Evolutionary conservation across 2,888 invertebrate genomes (phyloP).

Genomic region (Cantharis lateralis): DNA sequence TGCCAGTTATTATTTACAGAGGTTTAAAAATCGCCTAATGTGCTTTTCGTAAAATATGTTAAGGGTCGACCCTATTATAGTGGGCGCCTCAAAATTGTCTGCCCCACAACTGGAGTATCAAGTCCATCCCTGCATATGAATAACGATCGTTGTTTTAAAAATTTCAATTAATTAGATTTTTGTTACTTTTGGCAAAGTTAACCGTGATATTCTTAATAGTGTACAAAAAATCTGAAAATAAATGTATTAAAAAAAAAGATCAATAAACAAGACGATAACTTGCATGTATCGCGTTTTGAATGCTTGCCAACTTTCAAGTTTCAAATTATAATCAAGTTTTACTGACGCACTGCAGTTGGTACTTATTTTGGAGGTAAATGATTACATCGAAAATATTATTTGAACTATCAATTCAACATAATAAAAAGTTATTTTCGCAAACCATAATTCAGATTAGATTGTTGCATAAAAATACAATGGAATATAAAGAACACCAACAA

Average conservation of each 20-base stretch:
- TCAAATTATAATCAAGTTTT: not conserved
- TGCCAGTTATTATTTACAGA: no score
- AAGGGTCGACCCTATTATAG: no score
- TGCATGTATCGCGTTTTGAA: conserved; percentile 11
- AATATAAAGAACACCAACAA: not conserved
- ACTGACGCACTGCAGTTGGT: not conserved
- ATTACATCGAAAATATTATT: not conserved
- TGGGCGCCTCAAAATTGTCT: no score
- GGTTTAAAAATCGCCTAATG: no score
- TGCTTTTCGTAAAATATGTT: no score
- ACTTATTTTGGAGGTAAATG: not conserved
- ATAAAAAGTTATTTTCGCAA: not conserved
- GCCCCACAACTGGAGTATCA: not conserved
- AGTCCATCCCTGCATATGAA: not conserved
- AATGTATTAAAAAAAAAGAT: not conserved
- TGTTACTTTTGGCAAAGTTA: not conserved
- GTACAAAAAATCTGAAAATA: not conserved
- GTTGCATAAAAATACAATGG: not conserved
- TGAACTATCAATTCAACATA: not conserved
- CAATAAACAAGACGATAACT: not conserved
- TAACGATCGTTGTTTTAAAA: not conserved
- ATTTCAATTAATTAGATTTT: not conserved
- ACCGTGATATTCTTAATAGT: not conserved
- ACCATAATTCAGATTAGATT: not conserved
- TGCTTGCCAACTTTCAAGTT: conserved; percentile 5